phyloP scores from a whole-genome alignment of 2,797 vertebrate species.

The Rachycentron canadum region DNA sequence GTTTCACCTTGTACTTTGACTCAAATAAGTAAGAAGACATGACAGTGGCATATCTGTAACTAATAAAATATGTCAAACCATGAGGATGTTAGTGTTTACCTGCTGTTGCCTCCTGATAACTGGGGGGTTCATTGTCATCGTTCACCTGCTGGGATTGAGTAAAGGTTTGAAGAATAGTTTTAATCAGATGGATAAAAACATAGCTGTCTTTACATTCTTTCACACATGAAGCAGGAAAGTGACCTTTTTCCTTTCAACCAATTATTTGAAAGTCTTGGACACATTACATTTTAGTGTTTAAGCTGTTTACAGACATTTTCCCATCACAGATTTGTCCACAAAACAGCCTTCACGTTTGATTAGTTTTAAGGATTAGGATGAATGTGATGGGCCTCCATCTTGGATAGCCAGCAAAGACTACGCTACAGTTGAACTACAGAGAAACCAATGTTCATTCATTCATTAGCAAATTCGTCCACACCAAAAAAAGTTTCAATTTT shows the following conservation, averaged over 20 bases:
- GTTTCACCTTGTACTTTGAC: not conserved
- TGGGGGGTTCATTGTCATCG: slow-evolving; percentile 88
- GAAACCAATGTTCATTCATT: not conserved
- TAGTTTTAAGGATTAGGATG: slow-evolving; percentile 37
- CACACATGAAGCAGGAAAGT: not conserved
- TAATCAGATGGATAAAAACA: not conserved
- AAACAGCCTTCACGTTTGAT: slow-evolving; percentile 41
- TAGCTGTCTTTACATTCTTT: not conserved
- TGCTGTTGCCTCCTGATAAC: slow-evolving; percentile 92
- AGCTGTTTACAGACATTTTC: not conserved
- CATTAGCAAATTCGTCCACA: not conserved
- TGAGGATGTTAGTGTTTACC: slow-evolving; percentile 60
- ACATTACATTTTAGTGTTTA: not conserved
- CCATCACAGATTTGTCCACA: not conserved
- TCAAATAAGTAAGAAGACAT: not conserved
- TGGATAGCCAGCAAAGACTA: not conserved
- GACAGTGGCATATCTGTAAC: not conserved
- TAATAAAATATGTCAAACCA: not conserved
- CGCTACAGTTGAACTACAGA: not conserved
- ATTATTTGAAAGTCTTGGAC: not conserved
- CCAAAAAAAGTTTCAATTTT: not conserved
- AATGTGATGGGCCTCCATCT: slow-evolving; percentile 35
- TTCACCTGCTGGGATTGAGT: slow-evolving; percentile 82
- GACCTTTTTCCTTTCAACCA: not conserved
- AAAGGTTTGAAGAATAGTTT: not conserved